phyloP scores from a whole-genome alignment of 2,888 invertebrate species.

The Glyphotaelius pellucidus region DNA sequence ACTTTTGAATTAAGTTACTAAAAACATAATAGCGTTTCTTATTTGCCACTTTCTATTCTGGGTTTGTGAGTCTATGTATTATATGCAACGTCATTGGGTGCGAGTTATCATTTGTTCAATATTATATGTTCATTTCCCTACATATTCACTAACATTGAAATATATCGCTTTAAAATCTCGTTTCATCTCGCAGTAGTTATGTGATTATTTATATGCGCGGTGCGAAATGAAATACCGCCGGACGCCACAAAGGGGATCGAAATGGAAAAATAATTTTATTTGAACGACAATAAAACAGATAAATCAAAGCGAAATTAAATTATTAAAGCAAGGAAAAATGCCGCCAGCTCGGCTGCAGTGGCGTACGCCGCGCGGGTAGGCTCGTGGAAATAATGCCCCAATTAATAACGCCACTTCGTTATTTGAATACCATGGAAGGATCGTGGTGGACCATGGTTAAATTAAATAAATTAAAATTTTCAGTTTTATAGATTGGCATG shows the following conservation, averaged over 20 bases:
- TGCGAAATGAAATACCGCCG: constrained; percentile 29
- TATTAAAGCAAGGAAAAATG: constrained; percentile 58
- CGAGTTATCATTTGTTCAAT: background rate
- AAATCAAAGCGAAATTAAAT: constrained; percentile 65
- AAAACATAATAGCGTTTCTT: no score
- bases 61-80: no score
- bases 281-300: constrained; percentile 56
- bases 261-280: constrained; percentile 53
- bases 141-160: background rate
- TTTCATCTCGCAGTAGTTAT: background rate
- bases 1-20: no score
- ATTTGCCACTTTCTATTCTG: no score
- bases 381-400: constrained; percentile 59
- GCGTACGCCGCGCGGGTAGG: background rate
- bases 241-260: constrained; percentile 48
- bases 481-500: background rate
- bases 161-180: background rate
- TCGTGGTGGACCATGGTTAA: constrained; percentile 2
- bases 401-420: constrained; percentile 61
- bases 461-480: background rate
- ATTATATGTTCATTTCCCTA: background rate
- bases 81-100: no score
- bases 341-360: constrained; percentile 40
- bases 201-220: background rate
- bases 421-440: constrained; percentile 42